phyloP scores from a whole-genome alignment of 2,113 vertebrate genomes.

The Scomber colias region DNA sequence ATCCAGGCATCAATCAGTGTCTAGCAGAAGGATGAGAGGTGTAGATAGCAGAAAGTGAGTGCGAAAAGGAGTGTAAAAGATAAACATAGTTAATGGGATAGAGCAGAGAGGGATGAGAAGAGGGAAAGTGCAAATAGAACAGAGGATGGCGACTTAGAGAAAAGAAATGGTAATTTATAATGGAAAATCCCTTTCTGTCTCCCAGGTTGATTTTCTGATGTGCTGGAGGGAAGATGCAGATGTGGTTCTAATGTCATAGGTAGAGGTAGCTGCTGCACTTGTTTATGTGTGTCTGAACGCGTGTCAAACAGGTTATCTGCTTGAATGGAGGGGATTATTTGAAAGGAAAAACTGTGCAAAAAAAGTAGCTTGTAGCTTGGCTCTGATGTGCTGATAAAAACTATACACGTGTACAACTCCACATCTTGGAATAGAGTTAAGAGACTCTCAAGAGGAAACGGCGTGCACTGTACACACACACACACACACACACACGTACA shows the following conservation, averaged over 20 bases:
- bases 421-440: constrained; percentile 70
- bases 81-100: constrained; percentile 45
- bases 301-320: constrained; percentile 37
- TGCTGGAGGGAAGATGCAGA: constrained; percentile 51
- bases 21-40: not conserved
- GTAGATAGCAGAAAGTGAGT: constrained; percentile 34
- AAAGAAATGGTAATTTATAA: constrained; percentile 58
- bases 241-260: constrained; percentile 33
- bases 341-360: constrained; percentile 13
- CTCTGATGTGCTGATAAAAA: constrained; percentile 58
- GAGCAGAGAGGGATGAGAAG: constrained; percentile 30
- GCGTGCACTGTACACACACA: not conserved
- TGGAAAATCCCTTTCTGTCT: constrained; percentile 74
- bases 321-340: constrained; percentile 47
- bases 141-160: constrained; percentile 37
- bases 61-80: constrained; percentile 42
- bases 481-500: constrained; percentile 21
- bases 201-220: constrained; percentile 57
- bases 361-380: constrained; percentile 43
- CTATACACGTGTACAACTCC: constrained; percentile 70
- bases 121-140: constrained; percentile 26
- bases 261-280: constrained; percentile 43
- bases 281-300: constrained; percentile 51
- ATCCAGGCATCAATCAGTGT: constrained; percentile 46
- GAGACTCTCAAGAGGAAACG: constrained; percentile 57